A percentile compares a stretch with the other conserved stretches of the same genome.
These are phyloP conservation scores for Procavia capensis DNA, from an alignment of 2,113 vertebrate species.

Conservation along the genomic window DNA sequence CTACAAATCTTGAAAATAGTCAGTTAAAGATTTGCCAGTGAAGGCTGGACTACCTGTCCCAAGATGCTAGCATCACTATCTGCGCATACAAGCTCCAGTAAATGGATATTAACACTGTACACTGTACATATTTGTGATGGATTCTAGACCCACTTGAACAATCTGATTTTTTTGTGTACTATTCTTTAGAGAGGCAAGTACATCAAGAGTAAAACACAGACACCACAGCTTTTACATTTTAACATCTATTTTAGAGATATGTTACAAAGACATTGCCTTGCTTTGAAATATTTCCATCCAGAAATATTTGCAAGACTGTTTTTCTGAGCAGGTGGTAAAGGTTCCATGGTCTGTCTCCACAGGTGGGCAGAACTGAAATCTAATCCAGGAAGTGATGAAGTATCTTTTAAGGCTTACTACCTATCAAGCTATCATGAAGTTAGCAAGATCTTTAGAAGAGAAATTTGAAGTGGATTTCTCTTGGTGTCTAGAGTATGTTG, in stretches of 20 bases:
- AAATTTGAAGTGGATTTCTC: constrained; percentile 18
- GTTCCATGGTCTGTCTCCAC: background rate
- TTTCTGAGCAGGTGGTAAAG: background rate
- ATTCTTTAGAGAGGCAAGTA: background rate
- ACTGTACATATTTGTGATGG: background rate
- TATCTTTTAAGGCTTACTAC: background rate
- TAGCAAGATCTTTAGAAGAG: background rate
- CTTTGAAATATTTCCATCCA: background rate
- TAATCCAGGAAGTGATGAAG: background rate
- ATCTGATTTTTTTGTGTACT: background rate
- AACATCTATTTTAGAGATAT: background rate
- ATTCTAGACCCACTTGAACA: background rate
- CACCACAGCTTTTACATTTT: background rate
- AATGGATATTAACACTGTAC: background rate
- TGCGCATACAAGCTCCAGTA: background rate
- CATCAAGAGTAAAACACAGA: background rate
- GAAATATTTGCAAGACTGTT: background rate
- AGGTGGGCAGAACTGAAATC: background rate
- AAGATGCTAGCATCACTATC: background rate
- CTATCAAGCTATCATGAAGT: background rate
- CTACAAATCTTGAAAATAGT: background rate
- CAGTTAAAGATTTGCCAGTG: background rate
- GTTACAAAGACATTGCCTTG: background rate
- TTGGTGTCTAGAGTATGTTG: background rate
- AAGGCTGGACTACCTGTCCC: background rate